Evolutionary conservation across 1,140 invertebrate species (phyloP).

Genomic region (Cherax quadricarinatus): DNA sequence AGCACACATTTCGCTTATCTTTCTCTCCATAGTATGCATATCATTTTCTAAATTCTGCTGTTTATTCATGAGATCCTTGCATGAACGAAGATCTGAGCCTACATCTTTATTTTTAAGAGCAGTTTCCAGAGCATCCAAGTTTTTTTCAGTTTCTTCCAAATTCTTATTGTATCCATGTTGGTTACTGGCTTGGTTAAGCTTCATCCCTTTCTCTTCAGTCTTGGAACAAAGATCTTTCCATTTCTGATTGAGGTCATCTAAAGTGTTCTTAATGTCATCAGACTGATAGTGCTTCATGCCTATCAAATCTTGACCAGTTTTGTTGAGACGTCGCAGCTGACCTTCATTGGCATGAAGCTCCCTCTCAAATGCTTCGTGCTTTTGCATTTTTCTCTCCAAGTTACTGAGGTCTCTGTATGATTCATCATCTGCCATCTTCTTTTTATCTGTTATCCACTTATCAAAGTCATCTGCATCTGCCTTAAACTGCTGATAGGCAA

Average conservation of each 20-base stretch:
- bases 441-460: conserved; percentile 95
- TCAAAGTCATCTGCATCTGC: conserved; percentile 92
- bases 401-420: conserved; percentile 94
- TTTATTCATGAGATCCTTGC: conserved; percentile 91
- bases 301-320: conserved; percentile 78
- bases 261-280: conserved; percentile 76
- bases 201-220: conserved; percentile 90
- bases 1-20: conserved; percentile 86
- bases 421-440: conserved; percentile 92
- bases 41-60: conserved; percentile 90
- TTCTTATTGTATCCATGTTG: conserved; percentile 86
- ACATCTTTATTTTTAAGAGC: conserved; percentile 88
- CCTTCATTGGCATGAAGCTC: conserved; percentile 95
- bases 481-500: conserved; percentile 90
- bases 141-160: conserved; percentile 86
- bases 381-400: conserved; percentile 94
- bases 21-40: conserved; percentile 85
- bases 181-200: conserved; percentile 86
- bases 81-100: conserved; percentile 90
- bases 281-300: conserved; percentile 71
- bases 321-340: conserved; percentile 89
- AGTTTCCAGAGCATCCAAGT: conserved; percentile 83
- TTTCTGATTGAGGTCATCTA: conserved; percentile 84
- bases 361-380: conserved; percentile 97
- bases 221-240: conserved; percentile 85